phyloP scores from a whole-genome alignment of 2,113 vertebrate genomes.

The Edolisoma coerulescens region DNA sequence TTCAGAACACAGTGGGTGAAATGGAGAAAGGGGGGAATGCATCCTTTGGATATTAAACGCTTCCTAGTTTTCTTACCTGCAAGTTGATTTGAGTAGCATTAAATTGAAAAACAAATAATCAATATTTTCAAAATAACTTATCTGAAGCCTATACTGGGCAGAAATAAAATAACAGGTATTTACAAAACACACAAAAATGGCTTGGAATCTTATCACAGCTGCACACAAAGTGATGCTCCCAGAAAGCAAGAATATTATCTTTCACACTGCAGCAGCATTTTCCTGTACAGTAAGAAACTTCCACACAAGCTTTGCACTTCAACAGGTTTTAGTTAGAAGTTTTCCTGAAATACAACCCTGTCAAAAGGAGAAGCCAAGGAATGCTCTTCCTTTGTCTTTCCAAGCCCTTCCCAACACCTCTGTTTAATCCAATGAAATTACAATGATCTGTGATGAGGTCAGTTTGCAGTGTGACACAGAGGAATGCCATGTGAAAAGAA shows the following conservation, averaged over 20 bases:
- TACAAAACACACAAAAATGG: background rate
- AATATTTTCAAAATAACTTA: background rate
- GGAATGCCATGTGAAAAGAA: background rate
- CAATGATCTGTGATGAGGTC: background rate
- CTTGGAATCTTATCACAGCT: background rate
- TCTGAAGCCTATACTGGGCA: background rate
- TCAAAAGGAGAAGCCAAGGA: background rate
- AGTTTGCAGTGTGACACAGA: background rate
- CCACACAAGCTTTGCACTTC: background rate
- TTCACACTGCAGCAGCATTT: background rate
- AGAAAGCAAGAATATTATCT: background rate
- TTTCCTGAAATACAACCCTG: background rate
- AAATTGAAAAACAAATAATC: background rate
- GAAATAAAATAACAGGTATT: background rate
- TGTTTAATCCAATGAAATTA: background rate
- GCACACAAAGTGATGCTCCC: background rate
- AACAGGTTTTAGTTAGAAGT: background rate
- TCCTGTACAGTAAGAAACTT: background rate
- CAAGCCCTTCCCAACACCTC: background rate
- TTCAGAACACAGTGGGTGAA: background rate
- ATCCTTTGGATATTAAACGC: background rate
- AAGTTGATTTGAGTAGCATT: background rate
- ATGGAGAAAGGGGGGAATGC: background rate
- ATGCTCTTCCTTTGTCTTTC: background rate
- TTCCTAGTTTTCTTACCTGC: background rate